Evolutionary conservation across 2,113 vertebrate species (phyloP).

Genomic region (Indicator maculatus): DNA sequence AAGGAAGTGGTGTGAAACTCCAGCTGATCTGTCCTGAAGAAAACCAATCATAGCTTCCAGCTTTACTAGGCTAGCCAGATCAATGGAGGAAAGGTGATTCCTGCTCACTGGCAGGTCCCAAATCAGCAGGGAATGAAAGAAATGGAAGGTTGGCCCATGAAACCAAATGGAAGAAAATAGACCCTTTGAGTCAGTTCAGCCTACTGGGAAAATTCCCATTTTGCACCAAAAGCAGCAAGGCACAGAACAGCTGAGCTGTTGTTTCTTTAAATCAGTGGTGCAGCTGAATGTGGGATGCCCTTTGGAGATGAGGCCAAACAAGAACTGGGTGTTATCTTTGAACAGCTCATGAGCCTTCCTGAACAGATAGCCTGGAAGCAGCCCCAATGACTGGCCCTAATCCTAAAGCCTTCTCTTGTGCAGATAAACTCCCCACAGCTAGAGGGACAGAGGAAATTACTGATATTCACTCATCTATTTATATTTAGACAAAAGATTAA

Average conservation of each 20-base stretch:
- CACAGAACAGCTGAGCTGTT: background rate
- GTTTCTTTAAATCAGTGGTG: background rate
- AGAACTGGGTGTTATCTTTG: slow-evolving; percentile 11
- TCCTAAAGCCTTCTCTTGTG: slow-evolving; percentile 6
- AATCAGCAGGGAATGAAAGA: background rate
- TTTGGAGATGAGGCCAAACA: background rate
- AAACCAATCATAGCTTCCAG: background rate
- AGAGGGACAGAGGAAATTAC: slow-evolving; percentile 37
- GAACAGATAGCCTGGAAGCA: slow-evolving; percentile 38
- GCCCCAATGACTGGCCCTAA: background rate
- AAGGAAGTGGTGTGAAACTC: background rate
- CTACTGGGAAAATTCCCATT: background rate
- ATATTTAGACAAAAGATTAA: slow-evolving; percentile 68
- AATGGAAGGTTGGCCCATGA: background rate
- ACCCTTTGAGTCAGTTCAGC: background rate
- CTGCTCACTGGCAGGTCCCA: background rate
- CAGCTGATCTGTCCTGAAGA: background rate
- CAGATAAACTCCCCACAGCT: slow-evolving; percentile 47
- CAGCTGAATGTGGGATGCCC: background rate
- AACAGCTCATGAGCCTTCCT: slow-evolving; percentile 42
- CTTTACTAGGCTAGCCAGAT: background rate
- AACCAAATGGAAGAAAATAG: background rate
- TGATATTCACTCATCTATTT: slow-evolving; percentile 67
- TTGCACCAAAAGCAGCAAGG: background rate
- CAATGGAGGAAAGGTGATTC: background rate